phyloP scores from a whole-genome alignment of 2,888 invertebrate genomes.

The Lithodes maja region DNA sequence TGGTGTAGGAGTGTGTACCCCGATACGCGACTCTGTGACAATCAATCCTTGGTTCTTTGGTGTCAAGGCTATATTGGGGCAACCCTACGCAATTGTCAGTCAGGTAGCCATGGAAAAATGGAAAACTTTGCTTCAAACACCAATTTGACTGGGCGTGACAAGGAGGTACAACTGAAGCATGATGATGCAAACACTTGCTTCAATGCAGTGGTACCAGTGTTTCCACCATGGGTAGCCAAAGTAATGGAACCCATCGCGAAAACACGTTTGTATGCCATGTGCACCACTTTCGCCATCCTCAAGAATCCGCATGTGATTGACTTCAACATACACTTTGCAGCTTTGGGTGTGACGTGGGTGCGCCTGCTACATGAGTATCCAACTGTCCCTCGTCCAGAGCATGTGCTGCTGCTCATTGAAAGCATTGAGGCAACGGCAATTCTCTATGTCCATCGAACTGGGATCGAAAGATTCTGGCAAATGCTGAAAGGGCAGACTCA shows the following conservation, averaged over 20 bases:
- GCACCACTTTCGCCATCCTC: constrained; percentile 57
- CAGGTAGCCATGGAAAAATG: constrained; percentile 42
- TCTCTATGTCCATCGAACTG: constrained; percentile 31
- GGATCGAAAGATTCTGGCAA: constrained; percentile 19
- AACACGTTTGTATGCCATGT: constrained; percentile 58
- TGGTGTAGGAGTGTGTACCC: constrained; percentile 56
- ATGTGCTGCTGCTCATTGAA: constrained; percentile 15
- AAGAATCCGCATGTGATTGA: constrained; percentile 65
- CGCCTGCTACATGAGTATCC: constrained; percentile 52
- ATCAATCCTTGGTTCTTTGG: constrained; percentile 61
- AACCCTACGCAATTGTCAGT: constrained; percentile 51
- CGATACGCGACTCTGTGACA: constrained; percentile 45
- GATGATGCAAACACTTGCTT: constrained; percentile 47
- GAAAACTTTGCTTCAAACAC: constrained; percentile 6
- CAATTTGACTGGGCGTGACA: background rate
- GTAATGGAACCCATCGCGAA: constrained; percentile 33
- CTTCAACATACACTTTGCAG: constrained; percentile 51
- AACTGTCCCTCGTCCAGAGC: constrained; percentile 35
- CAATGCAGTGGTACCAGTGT: constrained; percentile 63
- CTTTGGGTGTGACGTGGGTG: constrained; percentile 53
- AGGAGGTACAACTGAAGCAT: constrained; percentile 43
- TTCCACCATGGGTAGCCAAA: constrained; percentile 31
- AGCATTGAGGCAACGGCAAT: constrained; percentile 50
- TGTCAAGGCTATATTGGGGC: constrained; percentile 37
- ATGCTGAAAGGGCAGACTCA: constrained; percentile 31